A percentile compares a stretch with the other conserved stretches of the same genome.
phyloP scores from a whole-genome alignment of 2,113 vertebrate genomes.

The Cricetomys ansorgei region DNA sequence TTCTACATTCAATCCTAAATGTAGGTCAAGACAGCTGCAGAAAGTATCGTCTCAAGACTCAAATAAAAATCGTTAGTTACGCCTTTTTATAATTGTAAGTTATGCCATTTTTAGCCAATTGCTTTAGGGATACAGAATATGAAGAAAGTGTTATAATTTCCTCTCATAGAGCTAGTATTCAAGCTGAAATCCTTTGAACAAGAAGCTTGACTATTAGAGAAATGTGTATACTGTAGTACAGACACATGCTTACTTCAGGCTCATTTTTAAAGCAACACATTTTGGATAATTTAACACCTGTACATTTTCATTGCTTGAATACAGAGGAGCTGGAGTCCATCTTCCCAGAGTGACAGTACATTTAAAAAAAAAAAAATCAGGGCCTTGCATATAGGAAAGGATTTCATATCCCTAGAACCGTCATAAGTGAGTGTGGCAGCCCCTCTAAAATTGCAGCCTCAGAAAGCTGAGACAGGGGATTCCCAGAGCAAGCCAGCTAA shows the following conservation, averaged over 20 bases:
- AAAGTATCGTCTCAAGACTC: not conserved
- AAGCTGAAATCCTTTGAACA: not conserved
- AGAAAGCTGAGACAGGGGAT: too few relatives aligned
- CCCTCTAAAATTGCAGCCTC: not conserved
- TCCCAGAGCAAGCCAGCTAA: not conserved
- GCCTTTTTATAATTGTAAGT: not conserved
- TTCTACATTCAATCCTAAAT: not conserved
- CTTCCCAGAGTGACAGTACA: not conserved
- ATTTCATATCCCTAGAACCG: not conserved
- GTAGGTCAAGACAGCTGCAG: not conserved
- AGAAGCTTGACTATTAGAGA: not conserved
- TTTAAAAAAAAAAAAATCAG: too few relatives aligned
- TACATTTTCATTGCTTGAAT: not conserved
- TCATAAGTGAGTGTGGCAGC: not conserved
- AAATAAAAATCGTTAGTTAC: not conserved
- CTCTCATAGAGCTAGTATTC: not conserved
- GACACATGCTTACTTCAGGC: not conserved
- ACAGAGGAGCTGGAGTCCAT: not conserved
- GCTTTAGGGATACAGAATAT: not conserved
- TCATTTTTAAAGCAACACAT: conserved; percentile 25
- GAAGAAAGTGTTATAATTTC: not conserved
- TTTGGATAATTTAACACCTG: not conserved
- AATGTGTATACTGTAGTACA: not conserved
- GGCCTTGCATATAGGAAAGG: not conserved
- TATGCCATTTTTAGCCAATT: not conserved